These are phyloP conservation scores for Mizuhopecten yessoensis DNA, from an alignment of 1,140 invertebrate species.

Conservation along the genomic window DNA sequence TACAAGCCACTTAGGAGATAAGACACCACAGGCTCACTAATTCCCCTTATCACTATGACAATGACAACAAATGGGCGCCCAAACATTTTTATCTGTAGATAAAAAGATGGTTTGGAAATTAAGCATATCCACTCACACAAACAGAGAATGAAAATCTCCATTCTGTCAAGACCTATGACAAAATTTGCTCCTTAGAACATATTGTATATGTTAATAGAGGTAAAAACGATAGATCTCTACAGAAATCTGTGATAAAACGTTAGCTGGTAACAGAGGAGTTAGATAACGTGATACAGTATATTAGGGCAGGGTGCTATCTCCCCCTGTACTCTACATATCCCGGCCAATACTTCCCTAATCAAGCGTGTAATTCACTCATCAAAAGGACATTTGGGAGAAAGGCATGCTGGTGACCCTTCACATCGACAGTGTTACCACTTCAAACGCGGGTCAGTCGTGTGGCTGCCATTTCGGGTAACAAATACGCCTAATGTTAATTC, in stretches of 20 bases:
- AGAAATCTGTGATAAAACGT: neutral
- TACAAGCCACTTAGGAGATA: neutral
- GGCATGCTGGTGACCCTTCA: conserved; percentile 16
- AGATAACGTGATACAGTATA: conserved; percentile 25
- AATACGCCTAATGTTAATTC: conserved; percentile 6
- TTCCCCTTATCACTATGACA: neutral
- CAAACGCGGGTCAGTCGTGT: conserved; percentile 2
- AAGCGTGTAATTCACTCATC: conserved; percentile 23
- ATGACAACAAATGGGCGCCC: neutral
- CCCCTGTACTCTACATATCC: neutral
- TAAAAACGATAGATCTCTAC: neutral
- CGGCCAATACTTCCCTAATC: neutral
- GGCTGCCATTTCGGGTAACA: conserved; percentile 13
- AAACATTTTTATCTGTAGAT: conserved; percentile 6
- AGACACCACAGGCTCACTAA: neutral
- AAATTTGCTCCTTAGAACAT: no score
- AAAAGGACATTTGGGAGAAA: conserved; percentile 27
- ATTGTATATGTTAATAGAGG: neutral
- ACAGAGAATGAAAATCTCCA: neutral
- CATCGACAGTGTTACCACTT: conserved; percentile 25
- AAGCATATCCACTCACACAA: neutral
- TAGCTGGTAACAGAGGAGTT: no score
- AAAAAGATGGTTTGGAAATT: neutral
- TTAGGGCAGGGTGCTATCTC: neutral
- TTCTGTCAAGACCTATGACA: conserved; percentile 3